A percentile compares a stretch with the other conserved stretches of the same genome.
Evolutionary conservation across 2,113 vertebrate species (phyloP).

Genomic region (Irena cyanogastra): DNA sequence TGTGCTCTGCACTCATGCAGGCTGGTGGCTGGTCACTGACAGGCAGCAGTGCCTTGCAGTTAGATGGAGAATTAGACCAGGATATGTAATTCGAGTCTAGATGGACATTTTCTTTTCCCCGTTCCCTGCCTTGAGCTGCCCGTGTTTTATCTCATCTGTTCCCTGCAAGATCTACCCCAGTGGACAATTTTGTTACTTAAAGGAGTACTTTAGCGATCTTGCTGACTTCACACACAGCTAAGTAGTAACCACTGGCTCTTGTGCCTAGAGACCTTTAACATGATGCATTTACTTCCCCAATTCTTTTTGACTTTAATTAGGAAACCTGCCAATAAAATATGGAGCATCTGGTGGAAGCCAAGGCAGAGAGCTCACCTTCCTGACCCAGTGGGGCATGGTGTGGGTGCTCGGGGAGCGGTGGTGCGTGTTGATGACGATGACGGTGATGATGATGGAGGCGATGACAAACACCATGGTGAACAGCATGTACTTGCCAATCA

Average conservation of each 20-base stretch:
- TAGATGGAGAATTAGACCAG: background rate
- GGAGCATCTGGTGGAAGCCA: background rate
- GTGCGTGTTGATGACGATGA: slow-evolving; percentile 96
- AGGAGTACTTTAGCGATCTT: background rate
- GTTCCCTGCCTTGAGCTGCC: background rate
- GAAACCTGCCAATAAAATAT: background rate
- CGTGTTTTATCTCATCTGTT: background rate
- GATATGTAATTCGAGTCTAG: background rate
- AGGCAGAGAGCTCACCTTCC: slow-evolving; percentile 79
- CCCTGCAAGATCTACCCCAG: background rate
- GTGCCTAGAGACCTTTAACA: background rate
- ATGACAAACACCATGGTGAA: slow-evolving; percentile 99
- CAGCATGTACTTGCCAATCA: slow-evolving; percentile 98
- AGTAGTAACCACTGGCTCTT: background rate
- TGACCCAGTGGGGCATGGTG: slow-evolving; percentile 92
- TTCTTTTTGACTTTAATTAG: background rate
- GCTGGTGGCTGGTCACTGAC: background rate
- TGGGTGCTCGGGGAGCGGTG: slow-evolving; percentile 97
- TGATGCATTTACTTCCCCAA: background rate
- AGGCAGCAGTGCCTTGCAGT: background rate
- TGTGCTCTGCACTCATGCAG: background rate
- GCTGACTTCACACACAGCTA: background rate
- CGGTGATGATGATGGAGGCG: slow-evolving; percentile 93
- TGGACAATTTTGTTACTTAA: background rate
- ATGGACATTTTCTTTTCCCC: background rate